Evolutionary conservation across 2,888 invertebrate species (phyloP).

Genomic region (Chloroclysta siterata): DNA sequence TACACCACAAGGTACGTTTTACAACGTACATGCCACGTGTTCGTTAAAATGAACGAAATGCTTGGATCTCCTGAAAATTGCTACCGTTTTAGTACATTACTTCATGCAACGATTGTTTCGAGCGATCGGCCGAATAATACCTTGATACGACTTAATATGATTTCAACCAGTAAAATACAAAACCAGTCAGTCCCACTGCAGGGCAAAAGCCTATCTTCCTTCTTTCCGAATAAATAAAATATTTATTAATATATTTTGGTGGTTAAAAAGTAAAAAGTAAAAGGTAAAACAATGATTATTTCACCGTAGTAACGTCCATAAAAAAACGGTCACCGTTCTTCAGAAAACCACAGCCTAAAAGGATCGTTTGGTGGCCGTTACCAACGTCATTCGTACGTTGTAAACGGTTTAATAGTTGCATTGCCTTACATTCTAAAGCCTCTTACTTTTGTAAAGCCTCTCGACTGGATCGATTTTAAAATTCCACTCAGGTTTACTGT

Average conservation of each 20-base stretch:
- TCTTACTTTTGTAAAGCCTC: neutral
- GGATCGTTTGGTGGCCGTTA: conserved; percentile 54
- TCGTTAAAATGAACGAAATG: conserved; percentile 49
- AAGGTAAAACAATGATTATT: too few species aligned
- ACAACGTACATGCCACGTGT: conserved; percentile 54
- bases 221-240: too few species aligned
- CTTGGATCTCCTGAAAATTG: too few species aligned
- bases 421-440: conserved; percentile 18
- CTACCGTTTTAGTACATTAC: too few species aligned
- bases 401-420: conserved; percentile 16
- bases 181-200: too few species aligned
- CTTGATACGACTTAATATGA: too few species aligned
- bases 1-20: conserved; percentile 46
- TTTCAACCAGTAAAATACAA: too few species aligned
- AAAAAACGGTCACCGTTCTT: neutral
- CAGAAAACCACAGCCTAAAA: conserved; percentile 35
- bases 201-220: too few species aligned
- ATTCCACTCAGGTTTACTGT: neutral
- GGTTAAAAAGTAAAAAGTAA: too few species aligned
- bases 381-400: conserved; percentile 29
- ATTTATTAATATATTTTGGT: too few species aligned
- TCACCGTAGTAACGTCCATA: neutral
- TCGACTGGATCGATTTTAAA: conserved; percentile 3
- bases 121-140: too few species aligned
- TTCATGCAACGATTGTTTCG: too few species aligned